Conservation (phyloP, 2,797 vertebrate genomes). For the Oophaga sylvatica region DNA sequence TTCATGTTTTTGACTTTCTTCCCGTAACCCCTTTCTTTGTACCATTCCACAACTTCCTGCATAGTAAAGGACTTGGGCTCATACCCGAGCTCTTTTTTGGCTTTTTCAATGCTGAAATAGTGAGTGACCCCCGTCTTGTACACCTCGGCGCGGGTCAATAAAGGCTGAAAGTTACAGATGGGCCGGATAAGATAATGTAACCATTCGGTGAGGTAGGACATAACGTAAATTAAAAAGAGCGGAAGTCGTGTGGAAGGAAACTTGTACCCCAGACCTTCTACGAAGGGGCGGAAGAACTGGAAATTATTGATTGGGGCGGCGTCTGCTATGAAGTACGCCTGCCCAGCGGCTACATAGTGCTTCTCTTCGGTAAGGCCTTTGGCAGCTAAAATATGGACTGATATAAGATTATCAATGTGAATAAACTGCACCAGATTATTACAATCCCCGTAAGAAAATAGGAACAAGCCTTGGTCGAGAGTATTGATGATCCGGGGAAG, state of each 20-base stretch:
- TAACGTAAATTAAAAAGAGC: constrained; percentile 81
- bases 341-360: constrained; percentile 81
- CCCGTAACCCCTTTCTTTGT: constrained; percentile 81
- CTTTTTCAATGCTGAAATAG: constrained; percentile 91
- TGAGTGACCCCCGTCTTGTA: constrained; percentile 94
- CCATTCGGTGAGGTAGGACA: constrained; percentile 89
- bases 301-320: constrained; percentile 93
- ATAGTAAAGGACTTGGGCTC: constrained; percentile 79
- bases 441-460: constrained; percentile 86
- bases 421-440: constrained; percentile 91
- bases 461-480: constrained; percentile 87
- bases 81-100: constrained; percentile 85
- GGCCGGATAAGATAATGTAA: constrained; percentile 78
- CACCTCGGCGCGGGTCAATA: constrained; percentile 91
- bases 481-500: constrained; percentile 90
- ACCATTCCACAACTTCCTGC: constrained; percentile 89
- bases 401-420: constrained; percentile 90
- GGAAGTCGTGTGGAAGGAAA: constrained; percentile 87
- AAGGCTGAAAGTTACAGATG: constrained; percentile 91
- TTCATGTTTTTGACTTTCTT: constrained; percentile 63
- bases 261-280: constrained; percentile 89
- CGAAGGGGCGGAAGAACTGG: constrained; percentile 90
- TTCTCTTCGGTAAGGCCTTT: constrained; percentile 77
- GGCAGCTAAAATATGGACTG: constrained; percentile 85
- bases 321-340: constrained; percentile 95